Percentiles rank a stretch among this genome's conserved stretches.
These are phyloP conservation scores for Clinocottus analis DNA, from an alignment of 2,113 vertebrate genomes.

Conservation along the genomic window DNA sequence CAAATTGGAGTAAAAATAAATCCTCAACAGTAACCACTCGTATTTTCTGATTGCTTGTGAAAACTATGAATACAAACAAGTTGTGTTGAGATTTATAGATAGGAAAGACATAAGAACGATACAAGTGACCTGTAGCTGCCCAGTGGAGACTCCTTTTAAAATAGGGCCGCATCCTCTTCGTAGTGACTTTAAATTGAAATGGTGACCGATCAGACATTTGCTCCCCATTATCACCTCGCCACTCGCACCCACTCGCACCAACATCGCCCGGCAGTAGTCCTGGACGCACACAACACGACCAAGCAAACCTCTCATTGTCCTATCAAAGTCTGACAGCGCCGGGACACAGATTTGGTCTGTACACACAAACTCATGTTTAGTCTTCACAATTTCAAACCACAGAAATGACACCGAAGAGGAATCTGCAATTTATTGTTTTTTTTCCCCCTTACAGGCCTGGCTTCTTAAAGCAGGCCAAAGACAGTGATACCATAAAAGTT, in stretches of 20 bases:
- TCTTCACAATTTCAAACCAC: constrained; percentile 57
- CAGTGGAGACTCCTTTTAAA: constrained; percentile 26
- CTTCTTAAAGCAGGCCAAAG: not conserved
- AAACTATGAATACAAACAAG: constrained; percentile 23
- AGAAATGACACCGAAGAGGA: constrained; percentile 10
- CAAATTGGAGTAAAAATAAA: not conserved
- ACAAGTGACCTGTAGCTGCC: constrained; percentile 24
- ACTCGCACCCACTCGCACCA: too few relatives aligned
- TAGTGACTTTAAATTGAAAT: constrained; percentile 52
- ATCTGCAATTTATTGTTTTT: constrained; percentile 12
- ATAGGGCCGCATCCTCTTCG: constrained; percentile 26
- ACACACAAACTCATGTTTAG: constrained; percentile 59
- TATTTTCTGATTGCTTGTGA: not conserved
- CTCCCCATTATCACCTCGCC: constrained; percentile 74
- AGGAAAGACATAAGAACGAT: constrained; percentile 17
- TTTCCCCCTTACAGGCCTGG: not conserved
- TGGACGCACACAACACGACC: constrained; percentile 61
- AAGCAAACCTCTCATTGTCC: constrained; percentile 77
- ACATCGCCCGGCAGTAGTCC: constrained; percentile 31
- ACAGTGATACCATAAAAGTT: not conserved
- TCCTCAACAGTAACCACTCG: not conserved
- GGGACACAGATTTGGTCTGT: constrained; percentile 51
- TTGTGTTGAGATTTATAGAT: constrained; percentile 5
- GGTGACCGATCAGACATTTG: too few relatives aligned
- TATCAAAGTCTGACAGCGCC: constrained; percentile 75